Evolutionary conservation across 2,113 vertebrate species (phyloP).

Genomic region (Hypanus sabinus): DNA sequence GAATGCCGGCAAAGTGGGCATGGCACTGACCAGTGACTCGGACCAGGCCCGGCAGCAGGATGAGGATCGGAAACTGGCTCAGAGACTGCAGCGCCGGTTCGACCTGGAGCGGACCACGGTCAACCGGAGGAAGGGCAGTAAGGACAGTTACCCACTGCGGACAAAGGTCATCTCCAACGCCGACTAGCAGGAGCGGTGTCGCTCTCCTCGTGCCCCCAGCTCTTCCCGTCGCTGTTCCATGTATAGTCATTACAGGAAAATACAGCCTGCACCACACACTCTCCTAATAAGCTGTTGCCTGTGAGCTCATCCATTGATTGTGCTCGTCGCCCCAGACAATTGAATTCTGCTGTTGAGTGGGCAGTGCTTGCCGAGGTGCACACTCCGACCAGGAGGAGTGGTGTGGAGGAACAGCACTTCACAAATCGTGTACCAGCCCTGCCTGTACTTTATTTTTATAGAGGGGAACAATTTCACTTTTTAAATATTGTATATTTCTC

Average conservation of each 20-base stretch:
- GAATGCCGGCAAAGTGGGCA: rapidly evolving
- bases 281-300: neutral
- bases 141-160: constrained; percentile 74
- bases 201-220: neutral
- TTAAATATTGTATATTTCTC: neutral
- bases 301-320: too few relatives aligned
- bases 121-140: constrained; percentile 55
- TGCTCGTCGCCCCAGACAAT: neutral
- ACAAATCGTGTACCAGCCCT: too few relatives aligned
- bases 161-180: constrained; percentile 69
- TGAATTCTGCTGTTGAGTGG: neutral
- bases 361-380: neutral
- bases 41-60: constrained; percentile 57
- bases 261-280: neutral
- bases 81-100: constrained; percentile 74
- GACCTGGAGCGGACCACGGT: constrained; percentile 67
- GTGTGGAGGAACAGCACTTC: neutral
- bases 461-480: neutral
- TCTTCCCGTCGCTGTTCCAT: neutral
- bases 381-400: neutral
- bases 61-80: constrained; percentile 70
- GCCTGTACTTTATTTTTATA: neutral
- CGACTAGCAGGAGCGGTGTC: constrained; percentile 48
- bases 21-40: neutral
- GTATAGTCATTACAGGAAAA: neutral